Evolutionary conservation across 2,888 invertebrate species (phyloP).

Genomic region (Aricia artaxerxes): DNA sequence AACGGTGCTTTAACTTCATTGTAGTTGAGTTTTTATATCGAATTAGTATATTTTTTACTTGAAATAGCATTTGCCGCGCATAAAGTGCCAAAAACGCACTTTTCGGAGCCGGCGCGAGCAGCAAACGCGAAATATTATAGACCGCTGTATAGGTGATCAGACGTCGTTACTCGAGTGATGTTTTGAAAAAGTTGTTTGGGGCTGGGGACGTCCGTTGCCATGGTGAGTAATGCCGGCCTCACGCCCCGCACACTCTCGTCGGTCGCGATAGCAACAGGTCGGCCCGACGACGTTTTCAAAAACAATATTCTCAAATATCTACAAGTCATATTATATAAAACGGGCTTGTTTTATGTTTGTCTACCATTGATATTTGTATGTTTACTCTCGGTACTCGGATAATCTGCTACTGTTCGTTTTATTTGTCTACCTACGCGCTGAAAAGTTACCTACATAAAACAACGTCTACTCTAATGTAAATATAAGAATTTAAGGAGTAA

Average conservation of each 20-base stretch:
- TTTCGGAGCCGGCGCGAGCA: conserved; percentile 49
- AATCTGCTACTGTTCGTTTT: not conserved
- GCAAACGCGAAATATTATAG: conserved; percentile 69
- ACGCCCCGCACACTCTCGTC: conserved; percentile 47
- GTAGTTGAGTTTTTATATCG: too few relatives aligned
- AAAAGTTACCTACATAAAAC: not conserved
- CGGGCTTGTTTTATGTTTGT: conserved; percentile 44
- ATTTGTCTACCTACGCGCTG: not conserved
- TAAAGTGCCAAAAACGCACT: conserved; percentile 9
- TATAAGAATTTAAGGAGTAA: too few relatives aligned
- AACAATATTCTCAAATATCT: conserved; percentile 51
- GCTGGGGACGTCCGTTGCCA: conserved; percentile 68
- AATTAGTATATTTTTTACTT: too few relatives aligned
- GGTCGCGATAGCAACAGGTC: conserved; percentile 70
- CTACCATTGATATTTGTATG: not conserved
- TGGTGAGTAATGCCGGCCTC: conserved; percentile 70
- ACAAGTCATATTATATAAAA: not conserved
- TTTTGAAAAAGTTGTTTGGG: conserved; percentile 68
- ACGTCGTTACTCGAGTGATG: conserved; percentile 65
- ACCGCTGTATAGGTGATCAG: conserved; percentile 74
- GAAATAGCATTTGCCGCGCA: not conserved
- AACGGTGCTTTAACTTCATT: too few relatives aligned
- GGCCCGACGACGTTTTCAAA: conserved; percentile 47
- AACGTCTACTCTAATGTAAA: not conserved
- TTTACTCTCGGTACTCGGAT: not conserved